Conservation (phyloP, 2,797 vertebrate species). For the Molothrus ater region DNA sequence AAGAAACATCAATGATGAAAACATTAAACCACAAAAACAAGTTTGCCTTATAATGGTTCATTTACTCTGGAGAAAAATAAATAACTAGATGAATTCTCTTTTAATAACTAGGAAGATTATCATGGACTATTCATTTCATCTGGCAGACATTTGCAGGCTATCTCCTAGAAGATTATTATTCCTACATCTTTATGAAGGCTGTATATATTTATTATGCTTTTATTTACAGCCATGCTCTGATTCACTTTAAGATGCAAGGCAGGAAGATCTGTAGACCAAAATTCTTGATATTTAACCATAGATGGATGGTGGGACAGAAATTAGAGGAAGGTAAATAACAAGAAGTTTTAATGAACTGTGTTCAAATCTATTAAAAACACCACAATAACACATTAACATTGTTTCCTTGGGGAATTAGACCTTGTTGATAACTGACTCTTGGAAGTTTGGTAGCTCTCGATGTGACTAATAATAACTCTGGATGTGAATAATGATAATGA, state of each 20-base stretch:
- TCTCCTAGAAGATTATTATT: neutral
- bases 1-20: neutral
- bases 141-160: neutral
- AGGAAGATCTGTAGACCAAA: neutral
- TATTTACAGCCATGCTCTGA: neutral
- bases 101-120: constrained; percentile 45
- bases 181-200: neutral
- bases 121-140: neutral
- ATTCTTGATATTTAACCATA: neutral
- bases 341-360: neutral
- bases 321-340: neutral
- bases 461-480: neutral
- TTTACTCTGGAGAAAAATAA: constrained; percentile 45
- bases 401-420: neutral
- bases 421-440: neutral
- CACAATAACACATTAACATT: rapidly evolving
- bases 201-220: neutral
- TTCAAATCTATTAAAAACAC: neutral
- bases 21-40: constrained; percentile 10
- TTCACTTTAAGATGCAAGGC: neutral
- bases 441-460: neutral
- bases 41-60: constrained; percentile 12
- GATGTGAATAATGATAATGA: neutral
- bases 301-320: rapidly evolving
- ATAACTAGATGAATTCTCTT: constrained; percentile 34